Percentiles rank a stretch among this genome's conserved stretches.
Conservation (phyloP, 2,113 vertebrate genomes). For the Scatophagus argus region DNA sequence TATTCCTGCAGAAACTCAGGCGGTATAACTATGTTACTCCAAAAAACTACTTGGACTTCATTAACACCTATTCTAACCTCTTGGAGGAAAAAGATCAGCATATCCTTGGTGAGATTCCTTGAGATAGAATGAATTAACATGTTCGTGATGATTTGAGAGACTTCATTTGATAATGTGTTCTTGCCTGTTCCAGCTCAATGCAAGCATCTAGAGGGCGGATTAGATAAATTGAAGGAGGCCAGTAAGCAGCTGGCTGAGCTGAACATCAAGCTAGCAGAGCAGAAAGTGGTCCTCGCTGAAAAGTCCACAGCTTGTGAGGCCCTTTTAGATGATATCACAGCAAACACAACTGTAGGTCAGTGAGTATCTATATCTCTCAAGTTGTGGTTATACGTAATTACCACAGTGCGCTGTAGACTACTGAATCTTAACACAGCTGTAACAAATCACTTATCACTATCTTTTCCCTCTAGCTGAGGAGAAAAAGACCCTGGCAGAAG, state of each 20-base stretch:
- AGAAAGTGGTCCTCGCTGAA: slow-evolving; percentile 92
- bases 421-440: background rate
- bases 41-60: slow-evolving; percentile 96
- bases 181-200: slow-evolving; percentile 87
- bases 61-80: slow-evolving; percentile 88
- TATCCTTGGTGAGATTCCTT: slow-evolving; percentile 91
- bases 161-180: background rate
- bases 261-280: slow-evolving; percentile 92
- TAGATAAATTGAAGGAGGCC: slow-evolving; percentile 95
- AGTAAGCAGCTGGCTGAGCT: slow-evolving; percentile 91
- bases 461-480: slow-evolving; percentile 87
- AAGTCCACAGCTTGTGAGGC: slow-evolving; percentile 91
- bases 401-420: background rate
- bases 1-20: slow-evolving; percentile 91
- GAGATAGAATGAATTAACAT: background rate
- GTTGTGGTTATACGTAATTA: background rate
- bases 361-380: slow-evolving; percentile 4
- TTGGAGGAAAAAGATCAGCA: slow-evolving; percentile 91
- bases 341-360: slow-evolving; percentile 90
- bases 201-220: slow-evolving; percentile 90
- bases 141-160: slow-evolving; percentile 1
- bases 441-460: background rate
- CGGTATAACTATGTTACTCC: slow-evolving; percentile 94
- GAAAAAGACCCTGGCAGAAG: slow-evolving; percentile 91
- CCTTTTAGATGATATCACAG: slow-evolving; percentile 88